Conservation (phyloP, 64 coral and sea anemone genomes). For the Porites australiensis region DNA sequence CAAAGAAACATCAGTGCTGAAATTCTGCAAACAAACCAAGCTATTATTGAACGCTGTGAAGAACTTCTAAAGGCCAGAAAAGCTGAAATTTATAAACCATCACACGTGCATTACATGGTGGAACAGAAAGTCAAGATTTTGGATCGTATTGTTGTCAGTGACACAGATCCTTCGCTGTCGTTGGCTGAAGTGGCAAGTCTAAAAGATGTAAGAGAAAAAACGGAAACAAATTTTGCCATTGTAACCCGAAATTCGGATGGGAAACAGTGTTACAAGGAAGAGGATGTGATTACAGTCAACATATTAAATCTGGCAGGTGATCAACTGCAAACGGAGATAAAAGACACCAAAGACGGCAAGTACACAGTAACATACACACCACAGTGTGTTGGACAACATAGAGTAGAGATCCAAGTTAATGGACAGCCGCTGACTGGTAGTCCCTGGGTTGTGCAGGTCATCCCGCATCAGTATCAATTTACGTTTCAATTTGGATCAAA, state of each 20-base stretch:
- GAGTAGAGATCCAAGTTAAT: constrained; percentile 1
- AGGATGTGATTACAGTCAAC: neutral
- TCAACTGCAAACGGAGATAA: neutral
- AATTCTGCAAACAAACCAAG: neutral
- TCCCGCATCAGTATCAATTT: too few relatives aligned
- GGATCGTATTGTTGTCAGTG: neutral
- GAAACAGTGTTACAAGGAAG: neutral
- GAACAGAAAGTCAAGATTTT: neutral
- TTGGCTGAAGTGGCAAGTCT: too few relatives aligned
- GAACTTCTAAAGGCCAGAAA: neutral
- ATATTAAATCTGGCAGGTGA: neutral
- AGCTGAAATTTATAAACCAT: neutral
- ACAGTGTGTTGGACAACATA: neutral
- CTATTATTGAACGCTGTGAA: neutral
- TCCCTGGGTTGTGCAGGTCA: neutral
- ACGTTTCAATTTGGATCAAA: too few relatives aligned
- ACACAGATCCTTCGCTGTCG: too few relatives aligned
- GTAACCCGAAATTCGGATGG: constrained; percentile 15
- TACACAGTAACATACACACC: constrained; percentile 33
- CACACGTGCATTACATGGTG: neutral
- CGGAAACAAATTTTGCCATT: neutral
- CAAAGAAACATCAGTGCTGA: neutral
- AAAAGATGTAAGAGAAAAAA: neutral
- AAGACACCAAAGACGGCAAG: neutral
- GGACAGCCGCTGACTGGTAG: constrained; percentile 19